These are phyloP conservation scores for Mesembrinibis cayennensis DNA, from an alignment of 2,113 vertebrate species.

Conservation along the genomic window DNA sequence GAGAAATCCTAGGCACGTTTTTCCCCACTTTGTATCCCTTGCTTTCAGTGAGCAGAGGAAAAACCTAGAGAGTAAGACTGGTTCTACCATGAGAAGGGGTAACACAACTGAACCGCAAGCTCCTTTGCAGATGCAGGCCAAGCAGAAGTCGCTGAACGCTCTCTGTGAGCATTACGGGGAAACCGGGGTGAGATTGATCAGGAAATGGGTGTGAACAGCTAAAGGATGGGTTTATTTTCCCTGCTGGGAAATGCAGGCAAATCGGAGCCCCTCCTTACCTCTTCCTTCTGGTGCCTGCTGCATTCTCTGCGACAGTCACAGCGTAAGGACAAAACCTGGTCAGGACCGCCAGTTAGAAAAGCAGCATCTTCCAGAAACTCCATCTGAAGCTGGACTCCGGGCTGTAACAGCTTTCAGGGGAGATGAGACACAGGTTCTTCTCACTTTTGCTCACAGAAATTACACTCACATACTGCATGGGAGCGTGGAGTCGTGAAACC, in stretches of 20 bases:
- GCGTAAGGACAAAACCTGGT: not conserved
- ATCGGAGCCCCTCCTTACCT: not conserved
- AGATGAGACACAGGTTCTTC: accelerated
- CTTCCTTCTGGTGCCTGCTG: not conserved
- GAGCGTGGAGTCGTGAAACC: not conserved
- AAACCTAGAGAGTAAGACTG: too few relatives aligned
- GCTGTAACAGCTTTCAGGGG: not conserved
- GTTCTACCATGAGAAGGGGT: not conserved
- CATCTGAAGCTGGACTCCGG: not conserved
- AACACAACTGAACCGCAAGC: not conserved
- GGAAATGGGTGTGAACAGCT: not conserved
- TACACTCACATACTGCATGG: not conserved
- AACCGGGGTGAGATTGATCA: too few relatives aligned
- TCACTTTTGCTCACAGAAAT: not conserved
- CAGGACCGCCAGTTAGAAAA: too few relatives aligned
- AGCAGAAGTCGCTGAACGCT: not conserved
- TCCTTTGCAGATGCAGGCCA: not conserved
- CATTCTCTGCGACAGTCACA: not conserved
- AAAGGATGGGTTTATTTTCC: not conserved
- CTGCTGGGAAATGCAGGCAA: not conserved
- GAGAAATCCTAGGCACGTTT: not conserved
- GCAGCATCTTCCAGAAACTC: not conserved
- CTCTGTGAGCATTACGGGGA: not conserved
- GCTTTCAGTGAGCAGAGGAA: not conserved
- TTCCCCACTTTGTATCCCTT: not conserved